Evolutionary conservation across 1,140 invertebrate species (phyloP).

Genomic region (Caerostris extrusa): DNA sequence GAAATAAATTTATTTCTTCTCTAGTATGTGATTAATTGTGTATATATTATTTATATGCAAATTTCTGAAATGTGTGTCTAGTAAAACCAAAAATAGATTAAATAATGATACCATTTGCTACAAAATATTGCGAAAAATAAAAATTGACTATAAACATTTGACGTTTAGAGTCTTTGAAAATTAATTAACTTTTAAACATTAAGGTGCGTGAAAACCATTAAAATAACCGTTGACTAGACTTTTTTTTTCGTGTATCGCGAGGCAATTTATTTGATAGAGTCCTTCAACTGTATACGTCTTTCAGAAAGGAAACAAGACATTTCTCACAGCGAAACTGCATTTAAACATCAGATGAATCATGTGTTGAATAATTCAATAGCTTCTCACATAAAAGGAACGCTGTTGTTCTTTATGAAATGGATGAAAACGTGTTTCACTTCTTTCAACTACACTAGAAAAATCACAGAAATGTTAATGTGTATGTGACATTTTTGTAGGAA

Average conservation of each 20-base stretch:
- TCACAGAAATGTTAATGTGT: constrained; percentile 38
- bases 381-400: constrained; percentile 19
- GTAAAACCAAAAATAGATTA: no score
- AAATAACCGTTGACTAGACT: background rate
- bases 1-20: no score
- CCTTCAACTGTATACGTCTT: constrained; percentile 24
- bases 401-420: constrained; percentile 27
- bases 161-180: background rate
- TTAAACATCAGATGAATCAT: constrained; percentile 48
- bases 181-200: background rate
- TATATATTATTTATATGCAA: no score
- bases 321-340: constrained; percentile 60
- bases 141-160: no score
- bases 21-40: no score
- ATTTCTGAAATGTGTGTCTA: no score
- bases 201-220: background rate
- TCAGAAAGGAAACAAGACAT: constrained; percentile 43
- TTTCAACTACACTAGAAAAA: constrained; percentile 25
- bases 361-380: constrained; percentile 54
- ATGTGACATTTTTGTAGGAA: background rate
- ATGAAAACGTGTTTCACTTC: constrained; percentile 52
- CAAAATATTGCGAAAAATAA: no score
- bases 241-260: background rate
- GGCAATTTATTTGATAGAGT: constrained; percentile 35
- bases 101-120: no score